A percentile compares a stretch with the other conserved stretches of the same genome.
Evolutionary conservation across 2,113 vertebrate genomes (phyloP).

Genomic region (Haemorhous mexicanus): DNA sequence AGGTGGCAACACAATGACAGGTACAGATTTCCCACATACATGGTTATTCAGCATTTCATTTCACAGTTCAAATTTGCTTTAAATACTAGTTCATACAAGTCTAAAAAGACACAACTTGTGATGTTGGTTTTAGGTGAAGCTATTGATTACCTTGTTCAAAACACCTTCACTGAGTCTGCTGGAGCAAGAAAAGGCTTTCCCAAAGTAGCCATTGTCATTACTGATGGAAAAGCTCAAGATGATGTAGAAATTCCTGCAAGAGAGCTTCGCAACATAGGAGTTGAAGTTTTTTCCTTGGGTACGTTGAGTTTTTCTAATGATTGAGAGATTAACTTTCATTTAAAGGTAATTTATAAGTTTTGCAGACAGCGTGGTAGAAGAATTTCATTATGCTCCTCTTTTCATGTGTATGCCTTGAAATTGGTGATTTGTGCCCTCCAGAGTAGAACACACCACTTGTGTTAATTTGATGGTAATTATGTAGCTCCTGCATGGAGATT

Average conservation of each 20-base stretch:
- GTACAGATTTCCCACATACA: slow-evolving; percentile 44
- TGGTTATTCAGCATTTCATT: neutral
- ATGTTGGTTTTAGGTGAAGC: slow-evolving; percentile 79
- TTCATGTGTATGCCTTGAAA: neutral
- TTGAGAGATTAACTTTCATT: neutral
- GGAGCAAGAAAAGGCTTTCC: slow-evolving; percentile 89
- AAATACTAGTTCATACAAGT: neutral
- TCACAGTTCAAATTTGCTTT: neutral
- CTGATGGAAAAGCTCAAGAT: slow-evolving; percentile 89
- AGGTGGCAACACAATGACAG: slow-evolving; percentile 90
- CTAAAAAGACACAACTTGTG: neutral
- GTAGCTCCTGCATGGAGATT: neutral
- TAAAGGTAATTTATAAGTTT: neutral
- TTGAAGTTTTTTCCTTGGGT: slow-evolving; percentile 96
- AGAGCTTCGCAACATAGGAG: slow-evolving; percentile 83
- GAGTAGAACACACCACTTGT: neutral
- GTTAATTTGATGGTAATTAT: neutral
- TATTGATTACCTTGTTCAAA: slow-evolving; percentile 83
- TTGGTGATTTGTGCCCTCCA: neutral
- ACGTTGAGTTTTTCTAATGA: slow-evolving; percentile 16
- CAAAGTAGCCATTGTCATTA: slow-evolving; percentile 91
- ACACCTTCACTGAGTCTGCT: slow-evolving; percentile 81
- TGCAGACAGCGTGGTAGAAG: neutral
- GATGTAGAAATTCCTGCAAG: slow-evolving; percentile 82
- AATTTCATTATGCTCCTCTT: neutral